Evolutionary conservation across 1,140 invertebrate species (phyloP).

Genomic region (Aphidius ervi): DNA sequence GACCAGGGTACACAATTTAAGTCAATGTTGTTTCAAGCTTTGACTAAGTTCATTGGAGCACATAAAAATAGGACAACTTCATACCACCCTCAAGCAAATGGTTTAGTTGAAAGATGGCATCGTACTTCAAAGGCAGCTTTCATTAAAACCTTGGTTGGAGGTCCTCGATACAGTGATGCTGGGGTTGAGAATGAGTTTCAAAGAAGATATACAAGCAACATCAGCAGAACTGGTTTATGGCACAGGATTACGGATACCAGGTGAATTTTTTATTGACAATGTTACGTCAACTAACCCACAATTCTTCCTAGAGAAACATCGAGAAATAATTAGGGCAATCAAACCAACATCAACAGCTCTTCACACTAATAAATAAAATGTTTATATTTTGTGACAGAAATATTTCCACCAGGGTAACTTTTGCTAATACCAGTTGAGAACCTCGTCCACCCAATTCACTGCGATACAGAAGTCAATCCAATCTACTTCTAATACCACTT

Average conservation of each 20-base stretch:
- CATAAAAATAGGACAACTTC: constrained; percentile 22
- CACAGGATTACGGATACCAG: constrained; percentile 27
- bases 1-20: constrained; percentile 15
- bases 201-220: constrained; percentile 27
- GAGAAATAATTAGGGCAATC: not conserved
- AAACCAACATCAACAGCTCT: not conserved
- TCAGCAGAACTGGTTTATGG: constrained; percentile 35
- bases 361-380: not conserved
- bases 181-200: constrained; percentile 23
- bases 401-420: too few relatives aligned
- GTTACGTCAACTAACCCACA: not conserved
- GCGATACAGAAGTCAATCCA: too few relatives aligned
- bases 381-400: too few relatives aligned
- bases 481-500: too few relatives aligned
- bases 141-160: constrained; percentile 15
- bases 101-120: constrained; percentile 36
- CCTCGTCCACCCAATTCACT: too few relatives aligned
- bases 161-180: constrained; percentile 28
- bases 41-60: constrained; percentile 15
- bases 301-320: constrained; percentile 6
- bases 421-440: too few relatives aligned
- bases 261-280: constrained; percentile 19
- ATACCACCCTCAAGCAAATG: constrained; percentile 37
- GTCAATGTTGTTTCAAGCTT: not conserved
- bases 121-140: constrained; percentile 32